Percentiles rank a stretch among this genome's conserved stretches.
Conservation (phyloP, 2,113 vertebrate species). For the Zosterops borbonicus region DNA sequence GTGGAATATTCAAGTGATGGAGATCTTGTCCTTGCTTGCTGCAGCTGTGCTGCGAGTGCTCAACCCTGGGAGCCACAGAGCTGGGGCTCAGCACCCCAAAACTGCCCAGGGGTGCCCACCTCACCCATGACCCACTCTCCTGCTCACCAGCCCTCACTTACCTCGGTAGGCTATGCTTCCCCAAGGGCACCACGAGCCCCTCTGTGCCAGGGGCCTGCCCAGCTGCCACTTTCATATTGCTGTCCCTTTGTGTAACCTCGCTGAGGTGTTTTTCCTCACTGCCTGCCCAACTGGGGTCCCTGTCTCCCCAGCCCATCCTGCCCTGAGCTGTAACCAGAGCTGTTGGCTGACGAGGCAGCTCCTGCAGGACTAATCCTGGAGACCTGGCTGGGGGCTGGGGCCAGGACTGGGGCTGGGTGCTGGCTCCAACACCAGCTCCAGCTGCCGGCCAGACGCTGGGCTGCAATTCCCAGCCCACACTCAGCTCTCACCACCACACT, state of each 20-base stretch:
- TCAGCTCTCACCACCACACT: neutral
- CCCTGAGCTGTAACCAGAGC: neutral
- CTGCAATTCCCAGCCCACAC: neutral
- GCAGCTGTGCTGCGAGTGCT: fast-evolving
- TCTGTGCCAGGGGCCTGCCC: fast-evolving
- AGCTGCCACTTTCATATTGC: neutral
- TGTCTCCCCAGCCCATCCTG: fast-evolving
- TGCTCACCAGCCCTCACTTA: neutral
- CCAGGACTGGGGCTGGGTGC: neutral
- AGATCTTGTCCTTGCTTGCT: fast-evolving
- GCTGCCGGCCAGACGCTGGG: neutral
- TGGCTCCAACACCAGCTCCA: neutral
- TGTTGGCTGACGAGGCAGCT: neutral
- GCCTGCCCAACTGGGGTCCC: neutral
- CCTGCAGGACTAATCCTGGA: neutral
- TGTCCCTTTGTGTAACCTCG: neutral
- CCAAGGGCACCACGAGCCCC: neutral
- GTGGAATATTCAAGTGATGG: neutral
- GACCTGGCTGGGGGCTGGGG: neutral
- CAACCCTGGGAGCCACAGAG: neutral
- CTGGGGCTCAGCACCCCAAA: neutral
- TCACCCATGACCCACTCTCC: neutral
- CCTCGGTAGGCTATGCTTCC: fast-evolving
- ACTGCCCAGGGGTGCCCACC: neutral
- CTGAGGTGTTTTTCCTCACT: fast-evolving